phyloP scores from a whole-genome alignment of 53 echinoderm and acorn worm species.

The Paracentrotus lividus region DNA sequence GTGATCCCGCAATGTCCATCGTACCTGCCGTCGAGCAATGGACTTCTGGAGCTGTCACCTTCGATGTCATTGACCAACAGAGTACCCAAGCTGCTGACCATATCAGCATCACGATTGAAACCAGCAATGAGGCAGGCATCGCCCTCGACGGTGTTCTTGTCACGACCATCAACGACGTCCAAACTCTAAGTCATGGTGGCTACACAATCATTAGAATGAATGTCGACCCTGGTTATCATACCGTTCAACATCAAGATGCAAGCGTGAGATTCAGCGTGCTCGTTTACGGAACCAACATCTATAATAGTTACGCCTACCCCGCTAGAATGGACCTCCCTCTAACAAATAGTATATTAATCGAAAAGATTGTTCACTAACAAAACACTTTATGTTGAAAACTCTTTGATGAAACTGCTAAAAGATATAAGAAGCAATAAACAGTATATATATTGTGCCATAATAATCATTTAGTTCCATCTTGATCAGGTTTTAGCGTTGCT shows the following conservation, averaged over 20 bases:
- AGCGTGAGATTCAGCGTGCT: constrained; percentile 78
- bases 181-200: background rate
- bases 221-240: constrained; percentile 76
- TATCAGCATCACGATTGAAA: constrained; percentile 70
- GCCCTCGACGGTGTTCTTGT: background rate
- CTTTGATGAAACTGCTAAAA: too few species aligned
- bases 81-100: constrained; percentile 53
- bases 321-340: constrained; percentile 25
- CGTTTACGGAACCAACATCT: constrained; percentile 77
- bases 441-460: too few species aligned
- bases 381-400: too few species aligned
- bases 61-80: constrained; percentile 77
- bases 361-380: background rate
- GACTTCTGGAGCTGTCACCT: constrained; percentile 82
- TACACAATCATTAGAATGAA: constrained; percentile 61
- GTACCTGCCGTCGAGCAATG: constrained; percentile 94
- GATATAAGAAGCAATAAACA: too few species aligned
- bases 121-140: constrained; percentile 31
- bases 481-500: too few species aligned
- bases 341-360: background rate
- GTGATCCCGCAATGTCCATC: constrained; percentile 88
- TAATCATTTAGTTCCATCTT: too few species aligned
- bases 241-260: constrained; percentile 69
- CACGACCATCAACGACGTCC: background rate
- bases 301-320: constrained; percentile 56